Conservation (phyloP, 2,888 invertebrate genomes). For the Acleris literana region DNA sequence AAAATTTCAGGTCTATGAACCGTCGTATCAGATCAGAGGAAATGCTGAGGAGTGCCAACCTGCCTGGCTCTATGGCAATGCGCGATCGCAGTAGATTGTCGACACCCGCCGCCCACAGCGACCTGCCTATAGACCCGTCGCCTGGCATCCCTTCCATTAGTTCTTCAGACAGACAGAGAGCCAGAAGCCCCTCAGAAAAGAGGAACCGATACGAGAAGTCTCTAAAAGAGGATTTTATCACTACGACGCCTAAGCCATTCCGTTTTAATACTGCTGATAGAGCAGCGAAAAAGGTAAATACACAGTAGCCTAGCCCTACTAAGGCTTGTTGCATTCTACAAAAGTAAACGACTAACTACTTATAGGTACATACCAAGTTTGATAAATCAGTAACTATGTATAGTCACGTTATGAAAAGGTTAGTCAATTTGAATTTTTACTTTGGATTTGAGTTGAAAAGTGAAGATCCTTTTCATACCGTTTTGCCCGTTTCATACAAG, state of each 20-base stretch:
- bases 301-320: no score
- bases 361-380: no score
- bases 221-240: constrained; percentile 75
- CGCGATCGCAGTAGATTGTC: constrained; percentile 81
- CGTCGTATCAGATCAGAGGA: constrained; percentile 88
- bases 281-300: constrained; percentile 64
- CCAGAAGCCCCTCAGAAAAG: constrained; percentile 63
- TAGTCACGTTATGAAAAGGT: no score
- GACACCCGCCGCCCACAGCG: constrained; percentile 77
- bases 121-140: constrained; percentile 74
- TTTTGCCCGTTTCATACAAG: no score
- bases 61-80: constrained; percentile 87
- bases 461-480: no score
- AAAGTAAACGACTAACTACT: no score
- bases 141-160: constrained; percentile 63
- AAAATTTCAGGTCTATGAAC: constrained; percentile 80
- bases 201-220: constrained; percentile 60
- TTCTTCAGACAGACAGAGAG: constrained; percentile 63
- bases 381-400: no score
- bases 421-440: no score
- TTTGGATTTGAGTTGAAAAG: no score
- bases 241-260: constrained; percentile 80
- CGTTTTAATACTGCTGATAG: constrained; percentile 79
- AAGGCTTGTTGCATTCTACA: no score
- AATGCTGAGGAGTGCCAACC: constrained; percentile 85